Evolutionary conservation across 2,888 invertebrate genomes (phyloP).

Genomic region (Caenorhabditis drosophilae): DNA sequence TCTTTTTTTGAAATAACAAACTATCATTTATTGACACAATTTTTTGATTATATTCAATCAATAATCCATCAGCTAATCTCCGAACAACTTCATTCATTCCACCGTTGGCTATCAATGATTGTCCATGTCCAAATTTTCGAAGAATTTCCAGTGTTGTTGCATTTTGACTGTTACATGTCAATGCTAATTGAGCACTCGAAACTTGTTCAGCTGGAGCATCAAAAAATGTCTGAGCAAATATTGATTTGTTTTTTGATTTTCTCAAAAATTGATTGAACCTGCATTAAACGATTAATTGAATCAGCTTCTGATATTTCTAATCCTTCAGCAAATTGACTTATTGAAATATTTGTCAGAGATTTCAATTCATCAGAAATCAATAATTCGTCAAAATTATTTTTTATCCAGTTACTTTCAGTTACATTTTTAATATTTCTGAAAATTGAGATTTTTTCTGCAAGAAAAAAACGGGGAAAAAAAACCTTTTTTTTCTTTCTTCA

Average conservation of each 20-base stretch:
- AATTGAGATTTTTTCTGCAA: background rate
- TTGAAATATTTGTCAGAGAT: slow-evolving; percentile 20
- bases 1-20: no score
- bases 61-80: slow-evolving; percentile 37
- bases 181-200: slow-evolving; percentile 42
- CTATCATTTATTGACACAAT: slow-evolving; percentile 38
- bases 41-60: slow-evolving; percentile 39
- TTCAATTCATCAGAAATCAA: slow-evolving; percentile 8
- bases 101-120: slow-evolving; percentile 32
- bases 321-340: slow-evolving; percentile 16
- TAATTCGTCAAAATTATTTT: slow-evolving; percentile 13
- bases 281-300: slow-evolving; percentile 43
- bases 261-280: slow-evolving; percentile 12
- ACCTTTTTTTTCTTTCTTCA: slow-evolving; percentile 30
- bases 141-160: slow-evolving; percentile 39
- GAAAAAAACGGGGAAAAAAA: background rate
- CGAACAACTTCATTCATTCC: slow-evolving; percentile 44
- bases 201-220: slow-evolving; percentile 51
- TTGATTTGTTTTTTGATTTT: background rate
- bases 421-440: background rate
- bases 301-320: slow-evolving; percentile 25
- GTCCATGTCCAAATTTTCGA: slow-evolving; percentile 41
- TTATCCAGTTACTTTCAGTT: slow-evolving; percentile 21
- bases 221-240: slow-evolving; percentile 45
- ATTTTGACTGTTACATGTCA: slow-evolving; percentile 49